A percentile compares a stretch with the other conserved stretches of the same genome.
phyloP scores from a whole-genome alignment of 2,113 vertebrate genomes.

The Aldabrachelys gigantea region DNA sequence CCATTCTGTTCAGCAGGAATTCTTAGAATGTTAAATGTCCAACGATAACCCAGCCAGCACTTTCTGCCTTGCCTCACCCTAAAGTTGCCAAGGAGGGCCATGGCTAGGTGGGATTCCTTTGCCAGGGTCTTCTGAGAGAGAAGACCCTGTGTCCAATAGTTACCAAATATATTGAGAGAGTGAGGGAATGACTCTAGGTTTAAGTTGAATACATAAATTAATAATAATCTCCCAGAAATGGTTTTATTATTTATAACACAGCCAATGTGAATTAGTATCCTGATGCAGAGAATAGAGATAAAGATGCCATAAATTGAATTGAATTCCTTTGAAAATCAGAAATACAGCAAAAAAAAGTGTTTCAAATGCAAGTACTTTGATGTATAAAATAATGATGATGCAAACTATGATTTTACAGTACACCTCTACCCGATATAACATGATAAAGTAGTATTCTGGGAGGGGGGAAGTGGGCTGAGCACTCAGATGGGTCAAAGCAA shows the following conservation, averaged over 20 bases:
- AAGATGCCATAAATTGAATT: background rate
- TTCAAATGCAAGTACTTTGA: background rate
- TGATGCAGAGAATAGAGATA: background rate
- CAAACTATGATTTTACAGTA: background rate
- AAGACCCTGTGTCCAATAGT: background rate
- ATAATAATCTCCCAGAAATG: background rate
- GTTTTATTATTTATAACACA: slow-evolving; percentile 7
- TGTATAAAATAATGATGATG: background rate
- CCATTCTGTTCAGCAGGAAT: background rate
- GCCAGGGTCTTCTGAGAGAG: background rate
- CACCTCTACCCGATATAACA: too few relatives aligned
- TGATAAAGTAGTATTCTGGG: too few relatives aligned
- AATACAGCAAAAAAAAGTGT: background rate
- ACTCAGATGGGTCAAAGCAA: too few relatives aligned
- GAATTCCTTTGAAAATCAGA: slow-evolving; percentile 5
- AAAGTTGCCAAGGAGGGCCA: background rate
- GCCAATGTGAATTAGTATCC: background rate
- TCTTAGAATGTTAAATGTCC: background rate
- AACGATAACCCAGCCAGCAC: background rate
- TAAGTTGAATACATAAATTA: slow-evolving; percentile 1
- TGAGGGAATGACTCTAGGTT: background rate
- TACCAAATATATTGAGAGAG: background rate
- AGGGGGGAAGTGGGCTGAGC: too few relatives aligned
- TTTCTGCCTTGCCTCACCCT: background rate
- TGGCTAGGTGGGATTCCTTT: background rate